Evolutionary conservation across 2,113 vertebrate genomes (phyloP).

Genomic region (Dendrocopos noguchii): DNA sequence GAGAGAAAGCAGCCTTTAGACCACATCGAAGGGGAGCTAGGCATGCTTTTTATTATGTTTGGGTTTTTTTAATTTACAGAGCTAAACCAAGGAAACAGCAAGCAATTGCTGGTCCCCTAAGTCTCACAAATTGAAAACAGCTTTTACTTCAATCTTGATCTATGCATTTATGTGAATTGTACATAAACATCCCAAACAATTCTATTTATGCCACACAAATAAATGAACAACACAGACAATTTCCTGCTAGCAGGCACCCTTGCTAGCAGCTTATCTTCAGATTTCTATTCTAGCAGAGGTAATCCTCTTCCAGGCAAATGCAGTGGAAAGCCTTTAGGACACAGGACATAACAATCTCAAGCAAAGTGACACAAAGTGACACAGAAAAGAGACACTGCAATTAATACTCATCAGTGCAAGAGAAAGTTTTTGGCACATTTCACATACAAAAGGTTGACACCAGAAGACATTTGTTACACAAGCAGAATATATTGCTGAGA

Average conservation of each 20-base stretch:
- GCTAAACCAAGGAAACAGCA: not conserved
- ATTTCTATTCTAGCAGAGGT: not conserved
- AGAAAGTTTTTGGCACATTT: not conserved
- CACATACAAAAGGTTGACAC: not conserved
- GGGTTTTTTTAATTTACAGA: not conserved
- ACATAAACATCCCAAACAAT: not conserved
- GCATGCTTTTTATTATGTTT: not conserved
- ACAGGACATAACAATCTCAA: not conserved
- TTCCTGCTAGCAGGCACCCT: not conserved
- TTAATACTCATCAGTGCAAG: not conserved
- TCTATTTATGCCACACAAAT: not conserved
- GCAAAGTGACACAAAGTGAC: not conserved
- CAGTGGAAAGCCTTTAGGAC: not conserved
- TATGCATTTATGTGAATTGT: not conserved
- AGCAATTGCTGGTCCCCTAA: not conserved
- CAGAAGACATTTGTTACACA: not conserved
- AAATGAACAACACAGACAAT: not conserved
- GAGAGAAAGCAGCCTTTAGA: not conserved
- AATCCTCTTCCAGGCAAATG: not conserved
- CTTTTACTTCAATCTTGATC: not conserved
- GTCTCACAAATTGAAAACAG: not conserved
- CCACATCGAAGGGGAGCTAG: not conserved
- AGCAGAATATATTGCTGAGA: not conserved
- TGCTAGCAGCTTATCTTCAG: not conserved
- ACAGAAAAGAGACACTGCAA: not conserved